Percentiles rank a stretch among this genome's conserved stretches.
Evolutionary conservation across 37 sponge, comb jelly and placozoan genomes (phyloP).

Genomic region (Haliclona indistincta): DNA sequence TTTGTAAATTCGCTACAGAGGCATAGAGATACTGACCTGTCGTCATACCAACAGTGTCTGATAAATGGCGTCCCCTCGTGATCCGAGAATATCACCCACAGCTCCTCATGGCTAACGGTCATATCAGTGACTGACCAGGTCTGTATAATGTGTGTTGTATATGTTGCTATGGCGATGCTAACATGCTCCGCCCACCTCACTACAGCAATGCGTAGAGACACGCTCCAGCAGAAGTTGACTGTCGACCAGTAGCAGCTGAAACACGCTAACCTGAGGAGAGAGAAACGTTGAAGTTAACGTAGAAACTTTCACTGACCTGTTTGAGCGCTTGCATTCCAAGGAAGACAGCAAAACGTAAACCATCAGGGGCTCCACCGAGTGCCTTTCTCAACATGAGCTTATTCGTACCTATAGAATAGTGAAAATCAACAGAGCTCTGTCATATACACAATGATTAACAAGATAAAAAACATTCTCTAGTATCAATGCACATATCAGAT

Average conservation of each 20-base stretch:
- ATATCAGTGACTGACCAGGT: too few relatives aligned
- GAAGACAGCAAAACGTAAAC: slow-evolving; percentile 21
- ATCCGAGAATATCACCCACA: too few relatives aligned
- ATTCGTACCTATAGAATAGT: neutral
- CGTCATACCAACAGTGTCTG: too few relatives aligned
- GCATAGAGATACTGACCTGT: too few relatives aligned
- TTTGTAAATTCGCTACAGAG: too few relatives aligned
- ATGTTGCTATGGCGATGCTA: too few relatives aligned
- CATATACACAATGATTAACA: neutral
- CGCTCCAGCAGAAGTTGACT: slow-evolving; percentile 32
- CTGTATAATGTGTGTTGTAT: too few relatives aligned
- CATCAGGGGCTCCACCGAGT: neutral
- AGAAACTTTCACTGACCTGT: neutral
- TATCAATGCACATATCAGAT: too few relatives aligned
- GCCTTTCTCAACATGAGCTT: slow-evolving; percentile 19
- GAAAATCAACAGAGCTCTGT: neutral
- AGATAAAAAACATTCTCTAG: too few relatives aligned
- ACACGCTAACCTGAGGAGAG: slow-evolving; percentile 16
- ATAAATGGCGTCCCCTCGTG: too few relatives aligned
- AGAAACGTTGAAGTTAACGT: neutral
- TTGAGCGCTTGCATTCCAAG: neutral
- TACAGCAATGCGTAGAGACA: slow-evolving; percentile 7
- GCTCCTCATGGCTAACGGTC: too few relatives aligned
- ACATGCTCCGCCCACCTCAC: slow-evolving; percentile 15
- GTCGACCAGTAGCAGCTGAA: slow-evolving; percentile 40